phyloP scores from a whole-genome alignment of 1,140 invertebrate genomes.

The Nymphalis io region DNA sequence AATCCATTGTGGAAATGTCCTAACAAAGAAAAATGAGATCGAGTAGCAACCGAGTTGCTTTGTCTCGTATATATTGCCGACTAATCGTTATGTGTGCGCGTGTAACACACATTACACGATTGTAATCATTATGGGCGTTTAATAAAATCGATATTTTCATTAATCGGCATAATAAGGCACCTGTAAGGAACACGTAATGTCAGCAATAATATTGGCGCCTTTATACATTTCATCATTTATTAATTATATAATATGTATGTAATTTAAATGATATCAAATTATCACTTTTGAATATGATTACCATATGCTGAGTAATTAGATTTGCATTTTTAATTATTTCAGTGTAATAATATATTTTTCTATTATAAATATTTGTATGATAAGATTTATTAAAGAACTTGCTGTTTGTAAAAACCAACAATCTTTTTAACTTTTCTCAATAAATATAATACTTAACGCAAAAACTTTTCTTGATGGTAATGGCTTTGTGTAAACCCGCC shows the following conservation, averaged over 20 bases:
- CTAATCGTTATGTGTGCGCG: slow-evolving; percentile 18
- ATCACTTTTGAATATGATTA: neutral
- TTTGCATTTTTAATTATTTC: no score
- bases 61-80: slow-evolving; percentile 13
- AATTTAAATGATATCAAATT: slow-evolving; percentile 7
- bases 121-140: neutral
- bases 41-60: slow-evolving; percentile 18
- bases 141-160: slow-evolving; percentile 22
- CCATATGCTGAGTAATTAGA: no score
- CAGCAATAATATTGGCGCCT: slow-evolving; percentile 9
- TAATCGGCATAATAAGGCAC: slow-evolving; percentile 9
- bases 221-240: slow-evolving; percentile 5
- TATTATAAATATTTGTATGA: no score
- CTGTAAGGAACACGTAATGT: slow-evolving; percentile 9
- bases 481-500: no score
- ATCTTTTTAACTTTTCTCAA: no score
- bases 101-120: slow-evolving; percentile 20
- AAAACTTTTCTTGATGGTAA: no score
- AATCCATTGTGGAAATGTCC: neutral
- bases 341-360: no score
- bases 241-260: slow-evolving; percentile 19
- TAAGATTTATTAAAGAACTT: no score
- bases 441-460: no score
- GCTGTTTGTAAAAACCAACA: no score
- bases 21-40: slow-evolving; percentile 14